These are phyloP conservation scores for Paratilapia polleni DNA, from an alignment of 2,113 vertebrate genomes.

Conservation along the genomic window DNA sequence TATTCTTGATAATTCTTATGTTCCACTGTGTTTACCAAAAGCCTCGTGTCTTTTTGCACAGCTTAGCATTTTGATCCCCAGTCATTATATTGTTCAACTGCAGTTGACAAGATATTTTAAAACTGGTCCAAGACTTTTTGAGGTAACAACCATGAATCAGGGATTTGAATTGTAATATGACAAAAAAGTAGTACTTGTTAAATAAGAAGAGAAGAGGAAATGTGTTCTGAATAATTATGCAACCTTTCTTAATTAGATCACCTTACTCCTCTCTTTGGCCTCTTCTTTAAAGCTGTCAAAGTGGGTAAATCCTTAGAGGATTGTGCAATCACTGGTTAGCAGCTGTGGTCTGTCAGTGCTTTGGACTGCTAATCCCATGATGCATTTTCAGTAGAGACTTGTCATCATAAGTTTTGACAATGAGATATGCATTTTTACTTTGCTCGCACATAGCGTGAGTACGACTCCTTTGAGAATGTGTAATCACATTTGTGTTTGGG, in stretches of 20 bases:
- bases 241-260: constrained; percentile 57
- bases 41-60: background rate
- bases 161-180: constrained; percentile 2
- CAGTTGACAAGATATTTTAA: background rate
- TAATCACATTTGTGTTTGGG: constrained; percentile 48
- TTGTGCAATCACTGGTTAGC: constrained; percentile 39
- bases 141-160: background rate
- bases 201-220: background rate
- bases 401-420: constrained; percentile 34
- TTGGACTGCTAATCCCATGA: constrained; percentile 53
- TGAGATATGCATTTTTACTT: constrained; percentile 14
- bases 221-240: constrained; percentile 45
- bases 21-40: background rate
- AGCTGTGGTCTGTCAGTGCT: constrained; percentile 49
- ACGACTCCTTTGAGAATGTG: constrained; percentile 14
- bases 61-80: background rate
- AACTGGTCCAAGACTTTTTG: background rate
- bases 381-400: constrained; percentile 26
- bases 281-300: constrained; percentile 32
- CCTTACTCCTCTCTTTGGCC: constrained; percentile 24
- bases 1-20: background rate
- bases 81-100: background rate
- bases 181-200: background rate
- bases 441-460: constrained; percentile 15
- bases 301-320: constrained; percentile 15